Evolutionary conservation across 2,888 invertebrate genomes (phyloP), one percentile per base, ranked within the genome.

Genomic region (Copidosoma aretas): DNA sequence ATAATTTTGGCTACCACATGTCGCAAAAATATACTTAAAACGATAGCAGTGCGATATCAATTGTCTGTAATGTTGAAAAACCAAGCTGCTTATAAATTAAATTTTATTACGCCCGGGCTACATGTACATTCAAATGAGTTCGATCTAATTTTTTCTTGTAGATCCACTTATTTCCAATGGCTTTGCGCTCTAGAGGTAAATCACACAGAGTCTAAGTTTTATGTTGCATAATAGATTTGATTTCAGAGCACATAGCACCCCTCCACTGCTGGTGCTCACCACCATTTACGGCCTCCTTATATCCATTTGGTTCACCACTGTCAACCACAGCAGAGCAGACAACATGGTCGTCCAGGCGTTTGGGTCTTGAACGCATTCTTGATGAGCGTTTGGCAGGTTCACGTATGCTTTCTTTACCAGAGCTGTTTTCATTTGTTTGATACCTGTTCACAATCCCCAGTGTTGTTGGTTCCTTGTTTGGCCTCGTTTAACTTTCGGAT

Each of bases 141-240:
- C 17, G 14, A 24, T 5, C 4, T 10, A 22, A 19, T 49, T 60
- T 60, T 21, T 60, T 60, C n/a, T 46, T 60, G 25, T 24, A 60
- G 14, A 60, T n/a, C 60, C 49, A 60, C 15, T 49, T 46, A 22
- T 17, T 49, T 49, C 60, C 60, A 3, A 60, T 49, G 3, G 25
- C 22, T 4, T 46, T 60, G 24, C 3, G 15, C 5, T 19, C 24
- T 5, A 24, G 14, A 8, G 49, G 60, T 49, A 60, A 19, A 22
- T 49, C 25, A 1, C 15, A 15, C 19, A 46, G 17, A 3, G n/a
- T 21, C 59, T 43, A 59, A 24, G 59, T 59, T 14, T 43, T 17
- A 19, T 59, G 41, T 59, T 59, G 19, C 1, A 59, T 43, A 19
- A 59, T 43, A 4, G 59, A 19, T 21, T n/a, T 4, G 24, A 43